Evolutionary conservation across 2,888 invertebrate genomes (phyloP).

Genomic region (Cloeon dipterum): DNA sequence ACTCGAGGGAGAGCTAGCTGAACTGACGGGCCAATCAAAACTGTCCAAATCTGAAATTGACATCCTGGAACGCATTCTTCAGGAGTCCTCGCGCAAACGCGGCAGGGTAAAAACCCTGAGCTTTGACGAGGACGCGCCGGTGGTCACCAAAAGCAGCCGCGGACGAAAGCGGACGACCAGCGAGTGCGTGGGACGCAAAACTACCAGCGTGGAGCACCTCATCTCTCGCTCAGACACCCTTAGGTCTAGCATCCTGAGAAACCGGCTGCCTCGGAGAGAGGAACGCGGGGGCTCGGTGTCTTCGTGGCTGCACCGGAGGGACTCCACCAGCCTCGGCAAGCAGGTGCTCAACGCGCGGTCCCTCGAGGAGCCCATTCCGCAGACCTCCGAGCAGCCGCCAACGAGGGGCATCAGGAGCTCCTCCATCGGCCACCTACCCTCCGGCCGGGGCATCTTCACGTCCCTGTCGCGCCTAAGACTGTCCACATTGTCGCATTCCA

Average conservation of each 20-base stretch:
- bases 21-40: slow-evolving; percentile 8
- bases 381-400: background rate
- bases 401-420: slow-evolving; percentile 4
- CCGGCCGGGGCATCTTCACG: background rate
- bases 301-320: background rate
- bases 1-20: slow-evolving; percentile 11
- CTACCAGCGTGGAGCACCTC: background rate
- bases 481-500: slow-evolving; percentile 4
- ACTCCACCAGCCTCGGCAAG: slow-evolving; percentile 3
- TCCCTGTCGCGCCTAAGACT: slow-evolving; percentile 4
- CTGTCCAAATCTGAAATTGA: slow-evolving; percentile 12
- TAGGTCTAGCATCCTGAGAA: background rate
- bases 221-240: background rate
- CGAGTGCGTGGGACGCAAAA: background rate
- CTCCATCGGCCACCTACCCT: slow-evolving; percentile 6
- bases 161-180: background rate
- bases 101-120: background rate
- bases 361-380: slow-evolving; percentile 5
- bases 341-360: slow-evolving; percentile 7
- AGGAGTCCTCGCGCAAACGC: background rate
- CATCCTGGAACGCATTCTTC: slow-evolving; percentile 9
- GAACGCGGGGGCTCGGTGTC: background rate
- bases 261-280: background rate
- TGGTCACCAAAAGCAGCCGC: background rate
- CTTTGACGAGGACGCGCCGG: background rate